Evolutionary conservation across 2,797 vertebrate genomes (phyloP).

Genomic region (Pseudopleuronectes americanus): DNA sequence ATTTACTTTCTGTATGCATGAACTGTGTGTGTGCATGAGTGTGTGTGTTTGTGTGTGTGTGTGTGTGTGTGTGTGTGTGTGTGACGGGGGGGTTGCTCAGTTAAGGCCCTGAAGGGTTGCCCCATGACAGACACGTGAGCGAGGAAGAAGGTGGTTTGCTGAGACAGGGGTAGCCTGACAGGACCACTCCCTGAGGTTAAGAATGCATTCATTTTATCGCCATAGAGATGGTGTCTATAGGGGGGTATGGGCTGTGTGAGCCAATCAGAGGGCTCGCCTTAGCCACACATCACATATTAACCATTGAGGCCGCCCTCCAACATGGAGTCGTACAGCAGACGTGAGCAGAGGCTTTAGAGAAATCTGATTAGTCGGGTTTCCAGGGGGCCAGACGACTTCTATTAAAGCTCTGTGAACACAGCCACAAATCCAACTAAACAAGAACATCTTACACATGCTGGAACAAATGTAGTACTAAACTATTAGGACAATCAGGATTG

Average conservation of each 20-base stretch:
- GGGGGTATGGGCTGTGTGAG: constrained; percentile 57
- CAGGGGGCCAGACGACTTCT: neutral
- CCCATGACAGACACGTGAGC: constrained; percentile 50
- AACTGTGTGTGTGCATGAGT: constrained; percentile 9
- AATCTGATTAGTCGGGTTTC: constrained; percentile 29
- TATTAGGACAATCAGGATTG: too few species aligned
- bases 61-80: constrained; percentile 8
- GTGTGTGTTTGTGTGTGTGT: constrained; percentile 2
- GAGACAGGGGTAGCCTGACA: constrained; percentile 35
- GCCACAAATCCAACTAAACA: constrained; percentile 1
- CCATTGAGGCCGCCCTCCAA: constrained; percentile 11
- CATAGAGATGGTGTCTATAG: constrained; percentile 46
- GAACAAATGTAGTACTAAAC: neutral
- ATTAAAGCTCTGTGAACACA: neutral
- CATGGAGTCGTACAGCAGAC: constrained; percentile 4
- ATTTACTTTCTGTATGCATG: constrained; percentile 19
- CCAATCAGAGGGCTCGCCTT: constrained; percentile 65
- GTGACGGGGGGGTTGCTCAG: constrained; percentile 4
- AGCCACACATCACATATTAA: constrained; percentile 31
- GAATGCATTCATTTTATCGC: constrained; percentile 65
- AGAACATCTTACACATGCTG: neutral
- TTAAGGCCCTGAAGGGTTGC: constrained; percentile 3
- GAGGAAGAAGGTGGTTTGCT: constrained; percentile 18
- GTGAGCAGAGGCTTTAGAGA: constrained; percentile 23
- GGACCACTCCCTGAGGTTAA: constrained; percentile 50